A percentile compares a stretch with the other conserved stretches of the same genome.
Conservation (phyloP, 2,888 invertebrate species). For the Orgyia antiqua region DNA sequence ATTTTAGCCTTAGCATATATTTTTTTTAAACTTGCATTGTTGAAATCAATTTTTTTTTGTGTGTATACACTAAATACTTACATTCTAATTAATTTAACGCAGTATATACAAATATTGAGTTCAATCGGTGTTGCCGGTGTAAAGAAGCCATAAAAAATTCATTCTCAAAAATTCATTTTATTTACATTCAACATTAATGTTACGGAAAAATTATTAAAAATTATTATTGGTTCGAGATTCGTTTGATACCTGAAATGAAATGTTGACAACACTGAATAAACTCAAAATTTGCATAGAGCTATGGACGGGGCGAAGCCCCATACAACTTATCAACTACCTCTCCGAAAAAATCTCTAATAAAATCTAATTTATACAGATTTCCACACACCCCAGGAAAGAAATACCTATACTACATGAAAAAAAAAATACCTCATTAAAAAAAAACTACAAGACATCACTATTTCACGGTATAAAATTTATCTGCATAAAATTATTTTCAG, state of each 20-base stretch:
- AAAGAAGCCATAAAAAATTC: constrained; percentile 10
- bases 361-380: constrained; percentile 72
- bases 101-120: constrained; percentile 64
- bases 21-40: constrained; percentile 36
- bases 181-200: constrained; percentile 58
- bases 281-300: constrained; percentile 53
- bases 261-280: constrained; percentile 49
- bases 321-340: constrained; percentile 52
- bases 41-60: constrained; percentile 36
- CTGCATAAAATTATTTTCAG: constrained; percentile 33
- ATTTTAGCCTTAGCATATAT: constrained; percentile 10
- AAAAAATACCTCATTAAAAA: constrained; percentile 44
- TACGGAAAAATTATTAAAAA: constrained; percentile 2
- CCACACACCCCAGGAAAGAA: constrained; percentile 66
- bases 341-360: constrained; percentile 59
- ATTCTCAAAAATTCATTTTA: constrained; percentile 54
- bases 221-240: constrained; percentile 46
- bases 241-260: constrained; percentile 22
- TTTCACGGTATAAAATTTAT: constrained; percentile 51
- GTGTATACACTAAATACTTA: constrained; percentile 49
- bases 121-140: constrained; percentile 42
- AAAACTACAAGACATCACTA: constrained; percentile 40
- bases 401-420: constrained; percentile 41
- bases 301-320: constrained; percentile 50
- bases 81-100: constrained; percentile 45